Conservation (phyloP, 2,888 invertebrate species). For the Polymixis lichenea region DNA sequence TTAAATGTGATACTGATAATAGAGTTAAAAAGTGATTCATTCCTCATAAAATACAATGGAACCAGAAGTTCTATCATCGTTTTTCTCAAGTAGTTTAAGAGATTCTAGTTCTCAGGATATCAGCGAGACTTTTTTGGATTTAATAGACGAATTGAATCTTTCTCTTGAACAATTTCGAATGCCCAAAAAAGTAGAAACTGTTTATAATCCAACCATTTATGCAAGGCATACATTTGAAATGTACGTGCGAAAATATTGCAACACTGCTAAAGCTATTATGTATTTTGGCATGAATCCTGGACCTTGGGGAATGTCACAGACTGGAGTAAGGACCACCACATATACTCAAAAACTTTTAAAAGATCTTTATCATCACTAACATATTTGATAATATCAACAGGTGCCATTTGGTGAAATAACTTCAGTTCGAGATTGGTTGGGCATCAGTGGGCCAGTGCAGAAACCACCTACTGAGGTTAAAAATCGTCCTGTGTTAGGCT, state of each 20-base stretch:
- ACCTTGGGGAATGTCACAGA: slow-evolving; percentile 99
- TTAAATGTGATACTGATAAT: background rate
- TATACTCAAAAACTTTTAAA: background rate
- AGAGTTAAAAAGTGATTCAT: slow-evolving; percentile 2
- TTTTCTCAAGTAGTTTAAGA: slow-evolving; percentile 69
- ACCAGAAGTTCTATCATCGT: slow-evolving; percentile 79
- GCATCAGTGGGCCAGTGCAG: slow-evolving; percentile 92
- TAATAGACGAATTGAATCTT: slow-evolving; percentile 83
- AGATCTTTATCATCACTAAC: background rate
- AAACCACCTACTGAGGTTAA: slow-evolving; percentile 93
- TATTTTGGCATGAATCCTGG: slow-evolving; percentile 99
- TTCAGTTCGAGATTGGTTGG: slow-evolving; percentile 94
- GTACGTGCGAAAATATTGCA: slow-evolving; percentile 94
- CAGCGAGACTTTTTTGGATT: slow-evolving; percentile 77
- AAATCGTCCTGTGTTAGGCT: slow-evolving; percentile 93
- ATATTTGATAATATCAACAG: slow-evolving; percentile 78
- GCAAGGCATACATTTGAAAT: slow-evolving; percentile 94
- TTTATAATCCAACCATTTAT: slow-evolving; percentile 97
- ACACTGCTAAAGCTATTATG: slow-evolving; percentile 92
- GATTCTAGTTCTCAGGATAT: slow-evolving; percentile 58
- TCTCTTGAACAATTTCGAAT: slow-evolving; percentile 86
- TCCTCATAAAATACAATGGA: slow-evolving; percentile 64
- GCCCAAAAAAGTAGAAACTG: slow-evolving; percentile 90
- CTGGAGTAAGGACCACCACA: slow-evolving; percentile 92
- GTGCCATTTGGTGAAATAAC: slow-evolving; percentile 97